phyloP scores from a whole-genome alignment of 1,140 invertebrate genomes.

The Bombus polaris region DNA sequence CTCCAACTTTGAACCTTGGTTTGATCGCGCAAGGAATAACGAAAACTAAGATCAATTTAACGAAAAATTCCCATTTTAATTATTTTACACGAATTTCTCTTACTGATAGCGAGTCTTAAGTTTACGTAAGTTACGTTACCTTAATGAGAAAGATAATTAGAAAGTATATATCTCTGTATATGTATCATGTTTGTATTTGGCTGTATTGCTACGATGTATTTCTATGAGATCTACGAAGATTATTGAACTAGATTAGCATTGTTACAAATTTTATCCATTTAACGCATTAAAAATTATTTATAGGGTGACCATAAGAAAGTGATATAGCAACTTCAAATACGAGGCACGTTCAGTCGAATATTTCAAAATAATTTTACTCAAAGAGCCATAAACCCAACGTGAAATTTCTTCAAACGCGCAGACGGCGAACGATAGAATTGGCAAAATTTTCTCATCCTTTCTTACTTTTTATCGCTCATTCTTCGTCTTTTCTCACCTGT shows the following conservation, averaged over 20 bases:
- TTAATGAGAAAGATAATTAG: not conserved
- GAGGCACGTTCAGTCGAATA: not conserved
- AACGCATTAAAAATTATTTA: not conserved
- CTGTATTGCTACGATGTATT: no score
- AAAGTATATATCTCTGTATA: not conserved
- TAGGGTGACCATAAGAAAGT: not conserved
- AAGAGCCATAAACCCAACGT: not conserved
- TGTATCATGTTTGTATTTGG: no score
- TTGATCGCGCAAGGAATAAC: no score
- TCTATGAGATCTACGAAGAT: no score
- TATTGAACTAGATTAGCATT: not conserved
- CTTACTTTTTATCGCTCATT: conserved; percentile 38
- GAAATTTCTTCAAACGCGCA: not conserved
- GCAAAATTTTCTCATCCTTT: not conserved
- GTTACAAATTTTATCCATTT: not conserved
- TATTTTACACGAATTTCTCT: not conserved
- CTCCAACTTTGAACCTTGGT: no score
- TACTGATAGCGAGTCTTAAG: not conserved
- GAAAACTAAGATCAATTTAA: no score
- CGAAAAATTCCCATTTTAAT: no score
- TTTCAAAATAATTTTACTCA: not conserved
- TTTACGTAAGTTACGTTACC: not conserved
- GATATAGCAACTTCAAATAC: no score
- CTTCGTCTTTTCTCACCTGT: conserved; percentile 37
- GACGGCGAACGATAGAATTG: not conserved